Evolutionary conservation across 2,888 invertebrate species (phyloP).

Genomic region (Pandemis heparana): DNA sequence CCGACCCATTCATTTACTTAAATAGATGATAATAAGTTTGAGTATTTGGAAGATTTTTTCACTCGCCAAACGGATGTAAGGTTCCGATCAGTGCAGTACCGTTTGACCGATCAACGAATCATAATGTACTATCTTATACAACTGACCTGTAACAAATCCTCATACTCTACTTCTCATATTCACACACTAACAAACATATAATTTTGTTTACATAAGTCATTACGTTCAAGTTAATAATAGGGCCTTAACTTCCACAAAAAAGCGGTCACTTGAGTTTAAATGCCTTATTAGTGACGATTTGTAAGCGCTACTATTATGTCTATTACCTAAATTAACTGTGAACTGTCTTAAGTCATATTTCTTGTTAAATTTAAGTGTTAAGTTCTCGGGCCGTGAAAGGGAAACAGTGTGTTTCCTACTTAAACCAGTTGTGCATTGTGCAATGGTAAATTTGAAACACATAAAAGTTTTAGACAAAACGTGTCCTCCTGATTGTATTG

Average conservation of each 20-base stretch:
- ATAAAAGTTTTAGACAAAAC: too few relatives aligned
- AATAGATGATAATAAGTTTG: too few relatives aligned
- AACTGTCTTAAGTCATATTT: not conserved
- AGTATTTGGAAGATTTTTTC: too few relatives aligned
- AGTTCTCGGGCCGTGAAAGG: not conserved
- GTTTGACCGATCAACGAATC: not conserved
- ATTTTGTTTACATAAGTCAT: conserved; percentile 17
- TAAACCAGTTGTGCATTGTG: not conserved
- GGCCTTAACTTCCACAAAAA: conserved; percentile 5
- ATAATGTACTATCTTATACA: conserved; percentile 16
- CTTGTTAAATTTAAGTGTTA: not conserved
- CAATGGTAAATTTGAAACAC: not conserved
- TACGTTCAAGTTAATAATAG: conserved; percentile 16
- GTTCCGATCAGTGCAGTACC: not conserved
- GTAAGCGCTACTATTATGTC: conserved; percentile 4
- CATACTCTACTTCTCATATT: conserved; percentile 6
- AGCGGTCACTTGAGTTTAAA: conserved; percentile 7
- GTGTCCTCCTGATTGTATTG: too few relatives aligned
- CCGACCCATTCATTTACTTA: too few relatives aligned
- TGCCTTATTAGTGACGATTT: conserved; percentile 20
- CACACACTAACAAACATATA: conserved; percentile 5
- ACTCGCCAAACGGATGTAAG: not conserved
- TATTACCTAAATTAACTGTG: conserved; percentile 10
- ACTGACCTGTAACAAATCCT: conserved; percentile 17
- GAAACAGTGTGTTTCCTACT: not conserved